These are phyloP conservation scores for Petroica traversi DNA, from an alignment of 2,113 vertebrate species.

Conservation along the genomic window DNA sequence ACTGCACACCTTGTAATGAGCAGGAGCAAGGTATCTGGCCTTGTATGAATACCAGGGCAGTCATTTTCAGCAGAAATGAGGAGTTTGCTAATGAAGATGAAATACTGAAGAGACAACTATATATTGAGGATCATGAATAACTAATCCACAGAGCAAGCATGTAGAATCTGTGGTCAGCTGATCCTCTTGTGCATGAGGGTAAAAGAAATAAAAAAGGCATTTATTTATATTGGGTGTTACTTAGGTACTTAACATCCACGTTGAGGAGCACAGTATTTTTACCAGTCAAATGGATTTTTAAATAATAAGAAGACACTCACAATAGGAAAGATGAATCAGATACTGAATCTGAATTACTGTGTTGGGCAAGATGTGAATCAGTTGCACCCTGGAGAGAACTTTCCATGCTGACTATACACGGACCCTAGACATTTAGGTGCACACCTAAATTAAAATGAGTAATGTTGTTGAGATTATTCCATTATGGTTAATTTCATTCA, in stretches of 20 bases:
- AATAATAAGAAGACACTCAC: not conserved
- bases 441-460: not conserved
- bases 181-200: not conserved
- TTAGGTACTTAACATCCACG: not conserved
- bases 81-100: not conserved
- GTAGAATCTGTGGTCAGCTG: not conserved
- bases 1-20: not conserved
- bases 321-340: not conserved
- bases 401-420: rapidly evolving
- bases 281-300: not conserved
- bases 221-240: not conserved
- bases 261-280: not conserved
- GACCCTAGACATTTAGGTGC: not conserved
- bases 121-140: not conserved
- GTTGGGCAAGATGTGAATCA: not conserved
- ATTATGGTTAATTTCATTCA: not conserved
- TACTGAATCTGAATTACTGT: not conserved
- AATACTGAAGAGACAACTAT: not conserved
- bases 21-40: not conserved
- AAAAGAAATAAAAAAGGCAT: not conserved
- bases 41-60: not conserved
- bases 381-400: rapidly evolving
- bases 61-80: not conserved
- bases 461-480: not conserved
- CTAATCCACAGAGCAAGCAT: not conserved